Evolutionary conservation across 2,113 vertebrate species (phyloP), one percentile per base, ranked within the genome.

Genomic region (Emberiza fucata): DNA sequence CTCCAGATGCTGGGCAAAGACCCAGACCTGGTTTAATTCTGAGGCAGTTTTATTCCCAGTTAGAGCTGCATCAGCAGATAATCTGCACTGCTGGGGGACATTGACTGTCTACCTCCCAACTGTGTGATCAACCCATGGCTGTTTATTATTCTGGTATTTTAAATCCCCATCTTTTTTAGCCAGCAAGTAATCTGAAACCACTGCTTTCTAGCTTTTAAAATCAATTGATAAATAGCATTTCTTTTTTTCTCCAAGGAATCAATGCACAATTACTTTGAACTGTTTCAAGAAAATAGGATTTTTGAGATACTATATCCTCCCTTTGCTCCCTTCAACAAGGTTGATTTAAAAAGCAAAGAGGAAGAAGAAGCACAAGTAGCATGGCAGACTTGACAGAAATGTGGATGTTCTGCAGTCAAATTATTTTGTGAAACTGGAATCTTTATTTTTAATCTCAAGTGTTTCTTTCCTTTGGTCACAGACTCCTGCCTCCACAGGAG

Each of bases 201-300:
- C 65, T 89, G 77, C 80, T 78, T 92, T 97, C 95, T 73, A 78
- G 64, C 56, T 92, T 95, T 94, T 90, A 81, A 95, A 95, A 95
- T 90, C 85, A 88, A 93, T 95, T 96, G 90, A 93, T 92, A 93
- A 93, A 93, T 83, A 92, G 37, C 56, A 65, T 88, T 90, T 83
- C 50, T 92, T 86, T 90, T 90, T 86, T 77, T 70, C 90, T 92
- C 90, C 28, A 50, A 90, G 64, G 76, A 92, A 94, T 96, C 92
- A 71, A 93, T 93, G 85, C 27, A 88, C 85, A 95, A 92, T 94
- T 92, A 93, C 88, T 92, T 93, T 35, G 69, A 90, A 80, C 72
- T 60, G 16, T 92, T 96, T 75, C 90, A 68, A 84, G 93, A 90
- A 96, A 95, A 95, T 40, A 71, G 44, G 37, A 56, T 77, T 81